Conservation (phyloP, 2,797 vertebrate species). For the Eidolon dupreanum region DNA sequence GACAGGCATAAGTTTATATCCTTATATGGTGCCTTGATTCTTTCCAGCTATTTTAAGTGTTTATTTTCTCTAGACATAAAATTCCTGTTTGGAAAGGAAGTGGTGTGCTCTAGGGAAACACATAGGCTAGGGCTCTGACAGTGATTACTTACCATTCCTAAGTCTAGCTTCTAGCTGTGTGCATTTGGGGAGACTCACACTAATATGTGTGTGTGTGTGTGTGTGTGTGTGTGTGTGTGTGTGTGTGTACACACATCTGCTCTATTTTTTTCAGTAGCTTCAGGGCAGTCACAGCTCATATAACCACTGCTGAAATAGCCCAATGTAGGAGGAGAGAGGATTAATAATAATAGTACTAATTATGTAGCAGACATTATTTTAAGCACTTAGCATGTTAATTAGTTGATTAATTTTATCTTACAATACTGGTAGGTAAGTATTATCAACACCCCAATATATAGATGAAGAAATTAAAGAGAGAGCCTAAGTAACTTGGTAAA, state of each 20-base stretch:
- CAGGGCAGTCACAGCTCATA: not conserved
- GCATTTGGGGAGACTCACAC: not conserved
- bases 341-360: not conserved
- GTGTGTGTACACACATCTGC: too few relatives aligned
- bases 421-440: not conserved
- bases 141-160: not conserved
- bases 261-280: not conserved
- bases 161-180: not conserved
- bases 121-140: constrained; percentile 6
- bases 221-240: too few relatives aligned
- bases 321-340: not conserved
- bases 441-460: not conserved
- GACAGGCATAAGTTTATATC: not conserved
- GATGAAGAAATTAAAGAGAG: constrained; percentile 12
- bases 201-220: too few relatives aligned
- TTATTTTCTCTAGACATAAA: constrained; percentile 30
- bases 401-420: not conserved
- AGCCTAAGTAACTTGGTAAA: not conserved
- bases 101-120: constrained; percentile 31
- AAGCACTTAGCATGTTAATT: not conserved
- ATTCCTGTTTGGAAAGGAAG: constrained; percentile 58
- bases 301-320: not conserved
- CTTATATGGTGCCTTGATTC: constrained; percentile 10
- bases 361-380: not conserved
- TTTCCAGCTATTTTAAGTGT: constrained; percentile 35